phyloP scores from a whole-genome alignment of 2,113 vertebrate species.

The Columba livia region DNA sequence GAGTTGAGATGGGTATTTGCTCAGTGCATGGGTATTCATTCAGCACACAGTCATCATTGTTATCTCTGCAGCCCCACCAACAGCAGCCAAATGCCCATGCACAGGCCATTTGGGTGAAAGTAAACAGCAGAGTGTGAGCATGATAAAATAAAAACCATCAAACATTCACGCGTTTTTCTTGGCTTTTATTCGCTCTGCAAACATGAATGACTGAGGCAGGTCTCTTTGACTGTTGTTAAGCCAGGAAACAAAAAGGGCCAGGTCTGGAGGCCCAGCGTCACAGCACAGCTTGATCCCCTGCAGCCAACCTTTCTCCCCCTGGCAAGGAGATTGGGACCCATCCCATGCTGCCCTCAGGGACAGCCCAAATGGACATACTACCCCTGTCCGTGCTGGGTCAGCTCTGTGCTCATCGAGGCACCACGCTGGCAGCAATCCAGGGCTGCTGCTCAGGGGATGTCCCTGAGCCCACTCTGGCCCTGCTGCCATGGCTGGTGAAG shows the following conservation, averaged over 20 bases:
- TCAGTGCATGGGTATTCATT: fast-evolving
- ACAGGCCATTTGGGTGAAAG: neutral
- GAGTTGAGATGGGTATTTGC: fast-evolving
- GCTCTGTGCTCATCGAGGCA: neutral
- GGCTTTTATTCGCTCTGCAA: neutral
- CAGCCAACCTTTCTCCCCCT: neutral
- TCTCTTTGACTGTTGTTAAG: neutral
- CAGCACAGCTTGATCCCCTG: neutral
- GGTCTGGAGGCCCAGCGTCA: neutral
- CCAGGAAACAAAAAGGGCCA: neutral
- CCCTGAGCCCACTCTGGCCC: neutral
- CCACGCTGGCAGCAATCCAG: neutral
- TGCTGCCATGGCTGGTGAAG: neutral
- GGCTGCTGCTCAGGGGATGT: fast-evolving
- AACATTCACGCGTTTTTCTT: neutral
- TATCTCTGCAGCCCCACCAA: neutral
- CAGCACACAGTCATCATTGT: fast-evolving
- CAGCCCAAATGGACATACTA: neutral
- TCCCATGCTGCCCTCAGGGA: neutral
- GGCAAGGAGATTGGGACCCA: neutral
- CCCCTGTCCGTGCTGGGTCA: neutral
- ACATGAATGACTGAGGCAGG: fast-evolving
- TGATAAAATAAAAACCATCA: neutral
- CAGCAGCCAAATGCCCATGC: neutral
- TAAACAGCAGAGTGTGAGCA: fast-evolving